Percentiles rank a stretch among this genome's conserved stretches.
These are phyloP conservation scores for Corythornis madagascariensis DNA, from an alignment of 2,113 vertebrate genomes.

Conservation along the genomic window DNA sequence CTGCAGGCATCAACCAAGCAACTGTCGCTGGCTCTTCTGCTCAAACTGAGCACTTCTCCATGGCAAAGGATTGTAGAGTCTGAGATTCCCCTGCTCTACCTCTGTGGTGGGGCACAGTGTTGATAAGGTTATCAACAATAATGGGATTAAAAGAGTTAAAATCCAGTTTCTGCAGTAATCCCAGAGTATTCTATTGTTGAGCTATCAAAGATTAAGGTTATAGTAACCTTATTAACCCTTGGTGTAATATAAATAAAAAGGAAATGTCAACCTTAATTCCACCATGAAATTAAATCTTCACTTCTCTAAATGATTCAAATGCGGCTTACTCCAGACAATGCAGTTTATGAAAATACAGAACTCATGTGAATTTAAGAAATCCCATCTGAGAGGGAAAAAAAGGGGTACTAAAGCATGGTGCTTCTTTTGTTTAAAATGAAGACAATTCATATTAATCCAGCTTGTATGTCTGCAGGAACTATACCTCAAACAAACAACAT, in stretches of 20 bases:
- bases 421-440: background rate
- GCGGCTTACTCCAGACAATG: background rate
- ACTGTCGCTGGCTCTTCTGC: conserved; percentile 21
- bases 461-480: background rate
- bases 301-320: conserved; percentile 55
- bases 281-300: conserved; percentile 70
- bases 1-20: conserved; percentile 66
- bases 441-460: background rate
- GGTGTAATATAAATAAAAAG: conserved; percentile 63
- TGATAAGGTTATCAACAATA: conserved; percentile 56
- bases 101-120: background rate
- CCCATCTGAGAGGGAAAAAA: background rate
- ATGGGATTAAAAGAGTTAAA: conserved; percentile 75
- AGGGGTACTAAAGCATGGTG: background rate
- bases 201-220: conserved; percentile 72
- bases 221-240: conserved; percentile 75
- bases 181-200: conserved; percentile 39
- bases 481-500: background rate
- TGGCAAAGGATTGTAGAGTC: background rate
- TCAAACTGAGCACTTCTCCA: background rate
- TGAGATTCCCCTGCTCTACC: background rate
- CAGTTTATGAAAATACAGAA: background rate
- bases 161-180: conserved; percentile 63
- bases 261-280: conserved; percentile 72
- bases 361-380: background rate